Evolutionary conservation across 2,797 vertebrate species (phyloP).

Genomic region (Hirundo rustica): DNA sequence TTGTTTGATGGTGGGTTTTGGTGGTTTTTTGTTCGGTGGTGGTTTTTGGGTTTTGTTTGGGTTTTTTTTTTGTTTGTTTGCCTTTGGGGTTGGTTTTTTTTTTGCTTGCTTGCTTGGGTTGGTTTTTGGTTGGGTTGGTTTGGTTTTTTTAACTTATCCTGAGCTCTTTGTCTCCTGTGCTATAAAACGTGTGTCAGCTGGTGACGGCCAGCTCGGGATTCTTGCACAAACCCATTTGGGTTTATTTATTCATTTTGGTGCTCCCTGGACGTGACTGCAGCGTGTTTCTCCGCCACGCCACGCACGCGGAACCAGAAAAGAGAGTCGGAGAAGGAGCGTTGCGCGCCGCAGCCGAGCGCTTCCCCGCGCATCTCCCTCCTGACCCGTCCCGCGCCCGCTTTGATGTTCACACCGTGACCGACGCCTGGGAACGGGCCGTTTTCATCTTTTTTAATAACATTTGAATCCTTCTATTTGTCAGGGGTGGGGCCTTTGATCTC

Average conservation of each 20-base stretch:
- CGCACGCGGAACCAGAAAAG: neutral
- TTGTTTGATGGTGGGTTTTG: too few relatives aligned
- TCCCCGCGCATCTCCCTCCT: too few relatives aligned
- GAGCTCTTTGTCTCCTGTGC: neutral
- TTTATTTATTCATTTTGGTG: too few relatives aligned
- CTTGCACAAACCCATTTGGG: neutral
- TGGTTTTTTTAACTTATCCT: neutral
- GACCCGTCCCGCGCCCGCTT: neutral
- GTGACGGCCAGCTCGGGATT: neutral
- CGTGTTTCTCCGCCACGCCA: neutral
- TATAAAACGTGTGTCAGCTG: neutral
- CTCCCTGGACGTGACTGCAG: neutral
- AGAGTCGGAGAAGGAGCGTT: too few relatives aligned
- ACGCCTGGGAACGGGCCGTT: neutral
- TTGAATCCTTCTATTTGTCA: slow-evolving; percentile 41
- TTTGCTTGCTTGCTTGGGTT: too few relatives aligned
- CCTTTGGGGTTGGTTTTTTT: too few relatives aligned
- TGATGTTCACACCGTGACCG: neutral
- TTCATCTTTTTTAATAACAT: slow-evolving; percentile 40
- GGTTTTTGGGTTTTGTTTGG: too few relatives aligned
- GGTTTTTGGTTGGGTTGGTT: too few relatives aligned
- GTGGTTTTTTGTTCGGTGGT: too few relatives aligned
- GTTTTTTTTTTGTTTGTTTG: too few relatives aligned
- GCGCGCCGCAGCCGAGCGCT: too few relatives aligned
- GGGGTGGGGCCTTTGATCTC: slow-evolving; percentile 32